These are phyloP conservation scores for Cephus rjabovi DNA, from an alignment of 2,888 invertebrate species.

Conservation along the genomic window DNA sequence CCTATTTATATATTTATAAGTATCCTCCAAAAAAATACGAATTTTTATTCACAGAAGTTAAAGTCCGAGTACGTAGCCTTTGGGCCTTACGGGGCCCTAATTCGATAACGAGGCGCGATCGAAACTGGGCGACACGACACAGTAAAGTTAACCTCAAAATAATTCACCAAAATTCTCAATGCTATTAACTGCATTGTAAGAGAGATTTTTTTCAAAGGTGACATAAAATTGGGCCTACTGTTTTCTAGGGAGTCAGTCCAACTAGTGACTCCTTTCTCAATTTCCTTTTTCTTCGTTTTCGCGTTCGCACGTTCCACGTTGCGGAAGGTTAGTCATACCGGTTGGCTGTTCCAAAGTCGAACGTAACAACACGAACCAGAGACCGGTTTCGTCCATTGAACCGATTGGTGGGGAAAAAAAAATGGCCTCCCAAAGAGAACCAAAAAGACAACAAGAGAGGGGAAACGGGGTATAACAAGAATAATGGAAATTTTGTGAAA, in stretches of 20 bases:
- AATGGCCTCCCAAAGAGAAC: neutral
- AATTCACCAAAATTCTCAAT: neutral
- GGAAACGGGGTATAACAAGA: neutral
- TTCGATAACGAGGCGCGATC: neutral
- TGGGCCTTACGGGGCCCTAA: too few species aligned
- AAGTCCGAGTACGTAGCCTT: neutral
- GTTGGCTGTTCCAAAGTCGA: conserved; percentile 45
- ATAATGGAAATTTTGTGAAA: neutral
- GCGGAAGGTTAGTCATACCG: conserved; percentile 58
- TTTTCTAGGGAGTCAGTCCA: conserved; percentile 6
- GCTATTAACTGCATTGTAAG: neutral
- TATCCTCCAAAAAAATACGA: neutral
- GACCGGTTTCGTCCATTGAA: conserved; percentile 54
- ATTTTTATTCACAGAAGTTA: neutral
- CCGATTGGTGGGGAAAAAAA: neutral
- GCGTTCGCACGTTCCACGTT: conserved; percentile 38
- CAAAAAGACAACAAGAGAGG: neutral
- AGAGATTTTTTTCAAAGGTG: neutral
- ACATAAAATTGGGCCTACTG: neutral
- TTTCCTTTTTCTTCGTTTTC: conserved; percentile 34
- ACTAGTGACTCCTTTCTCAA: neutral
- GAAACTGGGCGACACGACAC: neutral
- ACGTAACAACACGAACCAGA: conserved; percentile 29
- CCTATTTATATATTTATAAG: neutral
- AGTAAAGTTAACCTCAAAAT: neutral